Evolutionary conservation across 2,888 invertebrate genomes (phyloP), one percentile per base, ranked within the genome.

Genomic region (Rosalia funebris): DNA sequence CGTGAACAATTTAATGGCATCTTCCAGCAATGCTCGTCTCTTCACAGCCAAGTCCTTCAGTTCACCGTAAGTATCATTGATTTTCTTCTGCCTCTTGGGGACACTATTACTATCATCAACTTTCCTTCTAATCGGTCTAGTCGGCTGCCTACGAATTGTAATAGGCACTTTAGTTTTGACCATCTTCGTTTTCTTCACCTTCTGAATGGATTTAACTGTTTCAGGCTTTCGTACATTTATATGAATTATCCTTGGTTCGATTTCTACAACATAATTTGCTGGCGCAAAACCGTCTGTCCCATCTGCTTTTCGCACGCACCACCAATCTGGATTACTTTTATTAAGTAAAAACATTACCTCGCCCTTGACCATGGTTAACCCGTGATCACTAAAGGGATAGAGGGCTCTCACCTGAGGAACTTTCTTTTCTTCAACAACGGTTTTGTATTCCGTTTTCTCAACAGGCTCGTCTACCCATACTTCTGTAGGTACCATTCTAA

Each of bases 261-360:
- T 88, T 82, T 96, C 96, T 25, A 91, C 87, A 10, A 98, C 95
- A 81, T 98, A 98, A 82, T 96, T 97, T 0, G 96, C 97, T 0
- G 99, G 99, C 1, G 98, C 97, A 81, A 97, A 99, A 1, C 98
- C 98, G 75, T 98, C 98, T 9, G 89, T 88, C 0, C 97, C 92
- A 77, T 94, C 95, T 0, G 90, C 89, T 80, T 95, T 95, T 10
- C 96, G 86, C n/a, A 98, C 94, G 73, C 95, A 95, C 99, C 99
- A 99, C 98, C 98, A 98, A 80, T 99, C 99, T 0, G 92, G 90
- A 82, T 98, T 98, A 4, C 95, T 96, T 83, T 96, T 96, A 78
- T 92, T 95, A 65, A 98, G 86, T 0, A 99, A 85, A 75, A 95
- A 91, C 93, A 98, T 93, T 1, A 80, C 76, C 41, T 73, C 73